Base-by-base conservation (phyloP, 1,140 invertebrate species). In the Ladona fulva region DNA sequence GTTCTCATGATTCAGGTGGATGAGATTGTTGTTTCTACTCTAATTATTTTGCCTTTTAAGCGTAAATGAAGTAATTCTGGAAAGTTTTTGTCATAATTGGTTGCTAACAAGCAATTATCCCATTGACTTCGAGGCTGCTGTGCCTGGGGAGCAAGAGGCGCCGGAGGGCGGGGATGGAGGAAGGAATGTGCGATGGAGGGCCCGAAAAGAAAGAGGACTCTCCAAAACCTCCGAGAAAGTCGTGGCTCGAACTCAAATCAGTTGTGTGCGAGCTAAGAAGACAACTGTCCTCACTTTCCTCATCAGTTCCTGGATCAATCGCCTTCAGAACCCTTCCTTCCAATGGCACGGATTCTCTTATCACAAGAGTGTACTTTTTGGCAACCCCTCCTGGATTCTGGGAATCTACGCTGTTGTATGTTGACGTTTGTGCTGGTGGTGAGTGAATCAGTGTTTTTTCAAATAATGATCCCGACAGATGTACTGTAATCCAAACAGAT, bases 371-470 rank as follows among this genome's bases (percentile, higher is more conserved):
- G 81, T 98, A 97, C 86, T 97, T 97, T 85, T 87, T 98, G 22
- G 92, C 94, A 79, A 93, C 92, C 16, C 92, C 93, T 0, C 94
- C 94, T 82, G 91, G 92, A 24, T 25, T 42, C 74, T 93, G 94
- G 89, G 95, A 97, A 83, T 95, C 93, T 1, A 97, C 95, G 0
- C 84, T 98, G 8, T 86, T 97, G 0, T 97, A 93, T 83, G 90
- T 92, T 5, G 96, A 97, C 84, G 88, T 97, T 22, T 82, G 83
- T 24, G 88, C 90, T 22, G 85, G 87, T 79, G 85, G 29, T 37
- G 29, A 37, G 29, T 37, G 29, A 8, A 37, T 37, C 1, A 37
- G n/a, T n/a, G n/a, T n/a, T n/a, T n/a, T n/a, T n/a, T n/a, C 85
- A 3, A 86, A 86, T 80, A 10, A 8, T 10, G 22, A 74, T 22